A percentile compares a stretch with the other conserved stretches of the same genome.
phyloP scores from a whole-genome alignment of 2,113 vertebrate species.

The Pterocles burchelli region DNA sequence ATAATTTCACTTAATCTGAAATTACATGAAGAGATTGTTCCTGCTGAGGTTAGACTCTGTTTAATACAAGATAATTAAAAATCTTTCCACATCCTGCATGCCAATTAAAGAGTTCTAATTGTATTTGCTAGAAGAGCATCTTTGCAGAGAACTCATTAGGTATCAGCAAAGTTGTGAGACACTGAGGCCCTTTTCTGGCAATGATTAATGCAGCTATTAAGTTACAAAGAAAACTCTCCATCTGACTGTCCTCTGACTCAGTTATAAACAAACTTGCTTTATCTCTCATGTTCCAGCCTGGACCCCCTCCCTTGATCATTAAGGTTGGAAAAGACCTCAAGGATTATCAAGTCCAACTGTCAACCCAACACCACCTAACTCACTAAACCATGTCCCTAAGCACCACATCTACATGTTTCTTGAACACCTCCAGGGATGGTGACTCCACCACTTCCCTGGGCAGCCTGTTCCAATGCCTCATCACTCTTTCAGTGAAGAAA shows the following conservation, averaged over 20 bases:
- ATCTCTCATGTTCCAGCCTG: constrained; percentile 3
- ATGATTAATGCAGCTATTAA: constrained; percentile 36
- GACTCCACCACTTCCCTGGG: too few relatives aligned
- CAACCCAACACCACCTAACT: too few relatives aligned
- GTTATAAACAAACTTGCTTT: not conserved
- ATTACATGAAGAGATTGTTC: not conserved
- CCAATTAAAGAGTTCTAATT: not conserved
- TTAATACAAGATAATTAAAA: not conserved
- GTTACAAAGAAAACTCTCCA: constrained; percentile 13
- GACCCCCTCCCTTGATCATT: not conserved
- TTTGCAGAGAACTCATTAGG: not conserved
- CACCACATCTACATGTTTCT: too few relatives aligned
- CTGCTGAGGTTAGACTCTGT: not conserved
- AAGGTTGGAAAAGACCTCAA: too few relatives aligned
- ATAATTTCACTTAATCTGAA: not conserved
- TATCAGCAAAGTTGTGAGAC: not conserved
- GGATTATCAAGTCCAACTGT: too few relatives aligned
- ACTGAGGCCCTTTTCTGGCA: not conserved
- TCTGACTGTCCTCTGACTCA: constrained; percentile 60
- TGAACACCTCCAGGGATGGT: too few relatives aligned
- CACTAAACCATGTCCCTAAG: too few relatives aligned
- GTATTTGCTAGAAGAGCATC: not conserved
- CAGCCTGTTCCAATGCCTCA: too few relatives aligned
- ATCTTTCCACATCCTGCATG: not conserved
- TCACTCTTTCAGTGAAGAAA: too few relatives aligned